These are phyloP conservation scores for Orius insidiosus DNA, from an alignment of 1,140 invertebrate species.

Conservation along the genomic window DNA sequence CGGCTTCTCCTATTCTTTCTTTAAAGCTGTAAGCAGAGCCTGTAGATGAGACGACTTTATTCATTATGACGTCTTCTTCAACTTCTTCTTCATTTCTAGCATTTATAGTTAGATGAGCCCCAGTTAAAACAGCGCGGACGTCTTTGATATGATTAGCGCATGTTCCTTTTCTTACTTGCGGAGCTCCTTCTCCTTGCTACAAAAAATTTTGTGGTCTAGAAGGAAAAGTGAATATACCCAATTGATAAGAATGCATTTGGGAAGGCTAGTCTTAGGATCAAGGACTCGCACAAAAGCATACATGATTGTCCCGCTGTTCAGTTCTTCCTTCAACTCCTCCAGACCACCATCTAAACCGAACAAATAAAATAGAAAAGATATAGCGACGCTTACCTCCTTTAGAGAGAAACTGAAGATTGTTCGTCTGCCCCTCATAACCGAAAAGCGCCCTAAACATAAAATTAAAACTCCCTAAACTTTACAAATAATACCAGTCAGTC, in stretches of 20 bases:
- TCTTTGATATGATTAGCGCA: constrained; percentile 82
- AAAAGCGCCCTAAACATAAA: constrained; percentile 56
- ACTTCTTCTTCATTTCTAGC: constrained; percentile 83
- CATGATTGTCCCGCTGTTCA: constrained; percentile 85
- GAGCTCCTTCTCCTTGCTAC: constrained; percentile 83
- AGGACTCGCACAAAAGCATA: constrained; percentile 80
- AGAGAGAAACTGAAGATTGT: constrained; percentile 62
- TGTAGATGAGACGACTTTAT: constrained; percentile 60
- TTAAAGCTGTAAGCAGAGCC: constrained; percentile 77
- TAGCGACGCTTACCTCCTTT: constrained; percentile 41
- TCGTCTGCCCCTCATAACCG: constrained; percentile 78
- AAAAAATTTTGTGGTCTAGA: constrained; percentile 19
- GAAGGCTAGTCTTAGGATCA: constrained; percentile 71
- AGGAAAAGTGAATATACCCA: constrained; percentile 48
- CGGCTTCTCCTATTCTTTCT: constrained; percentile 27
- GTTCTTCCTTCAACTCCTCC: constrained; percentile 71
- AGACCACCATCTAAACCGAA: constrained; percentile 47
- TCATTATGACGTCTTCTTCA: constrained; percentile 60
- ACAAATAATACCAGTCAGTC: constrained; percentile 62
- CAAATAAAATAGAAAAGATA: neutral
- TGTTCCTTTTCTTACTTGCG: constrained; percentile 67
- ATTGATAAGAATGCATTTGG: constrained; percentile 87
- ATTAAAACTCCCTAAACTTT: neutral
- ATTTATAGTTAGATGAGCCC: constrained; percentile 75
- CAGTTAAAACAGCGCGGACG: constrained; percentile 59